Evolutionary conservation across 2,888 invertebrate species (phyloP), one percentile per base, ranked within the genome.

Genomic region (Bugulina stolonifera): DNA sequence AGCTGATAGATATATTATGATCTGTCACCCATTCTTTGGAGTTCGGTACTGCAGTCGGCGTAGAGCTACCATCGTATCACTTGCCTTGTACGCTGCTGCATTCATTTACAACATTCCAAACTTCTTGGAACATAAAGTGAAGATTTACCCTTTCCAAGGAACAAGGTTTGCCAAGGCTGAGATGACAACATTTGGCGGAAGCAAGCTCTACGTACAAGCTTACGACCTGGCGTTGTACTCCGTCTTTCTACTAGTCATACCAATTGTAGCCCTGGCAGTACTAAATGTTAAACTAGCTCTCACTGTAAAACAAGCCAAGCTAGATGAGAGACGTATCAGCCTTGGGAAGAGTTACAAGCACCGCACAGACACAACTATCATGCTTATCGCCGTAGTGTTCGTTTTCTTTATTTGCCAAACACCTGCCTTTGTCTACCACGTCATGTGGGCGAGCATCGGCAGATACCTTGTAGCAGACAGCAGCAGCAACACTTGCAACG

Each of bases 1-100:
- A 0, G 81, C 82, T n/a, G 83, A 83, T 73, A 77, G 83, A 2
- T 84, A 83, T 75, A 81, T 84, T 69, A 84, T 84, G 84, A 84
- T 84, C 35, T 84, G 84, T 72, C 83, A 83, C 72, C 84, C 84
- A 2, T 84, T 83, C 74, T 75, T 77, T 35, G 82, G 83, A 0
- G 82, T 82, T 72, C 76, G 77, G 22, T 77, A 80, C 77, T 84
- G 84, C 74, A 80, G 77, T 29, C 75, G 80, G 0, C 76, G 77
- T 1, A 73, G 80, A 1, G 82, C 83, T 0, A 73, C 81, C 29
- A 79, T 78, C 73, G 81, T 81, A 5, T 79, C 83, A 0, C 32
- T 78, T 0, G 73, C 73, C 1, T 72, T 83, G 1, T 79, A 77
- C 43, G 22, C 81, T n/a, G 75, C 76, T 1, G 80, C 81, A n/a